Evolutionary conservation across 2,113 vertebrate genomes (phyloP), one percentile per base, ranked within the genome.

Genomic region (Sinocyclocheilus grahami): DNA sequence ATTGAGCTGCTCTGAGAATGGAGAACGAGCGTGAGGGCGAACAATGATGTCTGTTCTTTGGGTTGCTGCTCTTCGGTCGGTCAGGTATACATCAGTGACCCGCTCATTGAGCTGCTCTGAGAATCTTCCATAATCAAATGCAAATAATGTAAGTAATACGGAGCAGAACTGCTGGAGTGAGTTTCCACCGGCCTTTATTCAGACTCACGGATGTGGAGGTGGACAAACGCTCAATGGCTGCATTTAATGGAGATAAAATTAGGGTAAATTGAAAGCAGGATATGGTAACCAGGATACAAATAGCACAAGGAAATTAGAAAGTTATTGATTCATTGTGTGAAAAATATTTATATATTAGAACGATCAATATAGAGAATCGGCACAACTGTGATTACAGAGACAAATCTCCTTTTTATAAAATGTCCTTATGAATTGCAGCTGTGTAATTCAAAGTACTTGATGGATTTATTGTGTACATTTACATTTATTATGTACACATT

Each of bases 71-170:
- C 83, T 85, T 82, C 53, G 80, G 74, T 48, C 27, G 55, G 55
- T 78, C 76, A 80, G 74, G 67, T 75, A 80, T 88, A 89, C 78
- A 88, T 90, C 89, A 85, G 78, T 87, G 79, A 67, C 30, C 22
- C 78, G 24, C 87, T 92, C 90, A 88, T 83, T 86, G 89, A 92
- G 89, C 89, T 87, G 89, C 86, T 86, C 88, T 86, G 90, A 88
- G 88, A 88, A 89, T 85, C 89, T 90, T 86, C 78, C 75, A 86
- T 89, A 85, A 83, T 82, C 87, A 72, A 86, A 91, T 91, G 89
- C 89, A 89, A 90, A 91, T 91, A 86, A 89, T 88, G 91, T 91
- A 93, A 90, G 80, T 67, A 87, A 90, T 91, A 86, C 71, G 42
- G 76, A 74, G 62, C 27, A 11, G 83, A 77, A 75, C 85, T 88